phyloP scores from a whole-genome alignment of 37 sponge, comb jelly and placozoan genomes.

The Lycopodina hypogea region DNA sequence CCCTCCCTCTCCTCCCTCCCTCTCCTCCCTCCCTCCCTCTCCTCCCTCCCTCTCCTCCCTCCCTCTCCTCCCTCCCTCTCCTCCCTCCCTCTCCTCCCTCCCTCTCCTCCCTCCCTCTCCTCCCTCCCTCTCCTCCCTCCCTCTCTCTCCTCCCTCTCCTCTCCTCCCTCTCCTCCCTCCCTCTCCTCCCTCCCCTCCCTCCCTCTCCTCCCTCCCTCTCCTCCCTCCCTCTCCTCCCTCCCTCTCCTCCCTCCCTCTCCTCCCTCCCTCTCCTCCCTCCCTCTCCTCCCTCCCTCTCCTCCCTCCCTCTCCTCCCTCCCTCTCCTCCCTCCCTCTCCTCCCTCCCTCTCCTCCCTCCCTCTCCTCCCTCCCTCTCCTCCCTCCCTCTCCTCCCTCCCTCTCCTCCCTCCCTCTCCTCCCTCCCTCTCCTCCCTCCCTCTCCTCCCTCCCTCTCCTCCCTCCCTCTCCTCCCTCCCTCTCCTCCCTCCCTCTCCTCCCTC shows the following conservation, averaged over 20 bases:
- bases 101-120: background rate
- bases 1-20: background rate
- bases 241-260: background rate
- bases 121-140: constrained; percentile 2
- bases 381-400: constrained; percentile 7
- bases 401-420: constrained; percentile 1
- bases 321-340: constrained; percentile 4
- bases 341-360: constrained; percentile 1
- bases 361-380: constrained; percentile 1
- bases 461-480: constrained; percentile 7
- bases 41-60: background rate
- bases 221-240: background rate
- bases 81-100: background rate
- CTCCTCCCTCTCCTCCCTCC: constrained; percentile 6
- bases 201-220: background rate
- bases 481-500: constrained; percentile 2
- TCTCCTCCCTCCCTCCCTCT: background rate
- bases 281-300: constrained; percentile 7
- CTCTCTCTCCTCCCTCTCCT: background rate
- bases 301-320: background rate
- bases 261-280: background rate
- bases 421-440: constrained; percentile 5
- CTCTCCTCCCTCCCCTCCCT: constrained; percentile 57
- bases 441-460: background rate
- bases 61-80: background rate